Evolutionary conservation across 2,113 vertebrate genomes (phyloP).

Genomic region (Corythoichthys haematopterus): DNA sequence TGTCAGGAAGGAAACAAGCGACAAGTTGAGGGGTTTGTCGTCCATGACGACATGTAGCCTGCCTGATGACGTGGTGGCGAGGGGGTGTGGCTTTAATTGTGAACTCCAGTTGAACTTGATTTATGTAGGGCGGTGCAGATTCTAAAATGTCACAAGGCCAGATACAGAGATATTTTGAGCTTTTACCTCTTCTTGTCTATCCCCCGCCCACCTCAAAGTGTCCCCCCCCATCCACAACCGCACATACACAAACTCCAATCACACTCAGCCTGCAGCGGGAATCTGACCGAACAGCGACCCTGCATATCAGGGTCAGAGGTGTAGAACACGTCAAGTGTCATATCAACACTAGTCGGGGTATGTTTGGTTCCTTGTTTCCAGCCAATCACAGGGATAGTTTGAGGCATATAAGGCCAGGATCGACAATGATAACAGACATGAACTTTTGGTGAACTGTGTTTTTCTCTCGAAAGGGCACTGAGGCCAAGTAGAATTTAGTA

Average conservation of each 20-base stretch:
- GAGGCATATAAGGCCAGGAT: slow-evolving; percentile 37
- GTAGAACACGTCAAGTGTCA: slow-evolving; percentile 48
- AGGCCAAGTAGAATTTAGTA: slow-evolving; percentile 42
- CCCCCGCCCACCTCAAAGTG: neutral
- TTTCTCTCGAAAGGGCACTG: slow-evolving; percentile 21
- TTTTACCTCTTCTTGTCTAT: slow-evolving; percentile 26
- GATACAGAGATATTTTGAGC: slow-evolving; percentile 55
- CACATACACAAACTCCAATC: slow-evolving; percentile 8
- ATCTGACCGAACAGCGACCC: slow-evolving; percentile 69
- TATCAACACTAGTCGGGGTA: slow-evolving; percentile 37
- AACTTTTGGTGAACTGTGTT: slow-evolving; percentile 65
- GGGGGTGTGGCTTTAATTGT: slow-evolving; percentile 44
- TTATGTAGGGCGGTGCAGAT: slow-evolving; percentile 33
- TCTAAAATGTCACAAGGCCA: slow-evolving; percentile 42
- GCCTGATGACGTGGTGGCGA: slow-evolving; percentile 34
- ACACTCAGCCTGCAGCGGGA: slow-evolving; percentile 49
- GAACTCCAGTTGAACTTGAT: slow-evolving; percentile 68
- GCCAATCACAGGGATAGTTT: slow-evolving; percentile 26
- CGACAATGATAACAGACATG: slow-evolving; percentile 37
- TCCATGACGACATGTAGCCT: slow-evolving; percentile 23
- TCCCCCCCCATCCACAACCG: slow-evolving; percentile 5
- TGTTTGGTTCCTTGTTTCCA: slow-evolving; percentile 35
- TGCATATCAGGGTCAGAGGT: slow-evolving; percentile 56
- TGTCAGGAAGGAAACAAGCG: neutral
- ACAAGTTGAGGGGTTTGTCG: neutral